Conservation (phyloP, 1,140 invertebrate genomes). For the Drosophila arizonae region DNA sequence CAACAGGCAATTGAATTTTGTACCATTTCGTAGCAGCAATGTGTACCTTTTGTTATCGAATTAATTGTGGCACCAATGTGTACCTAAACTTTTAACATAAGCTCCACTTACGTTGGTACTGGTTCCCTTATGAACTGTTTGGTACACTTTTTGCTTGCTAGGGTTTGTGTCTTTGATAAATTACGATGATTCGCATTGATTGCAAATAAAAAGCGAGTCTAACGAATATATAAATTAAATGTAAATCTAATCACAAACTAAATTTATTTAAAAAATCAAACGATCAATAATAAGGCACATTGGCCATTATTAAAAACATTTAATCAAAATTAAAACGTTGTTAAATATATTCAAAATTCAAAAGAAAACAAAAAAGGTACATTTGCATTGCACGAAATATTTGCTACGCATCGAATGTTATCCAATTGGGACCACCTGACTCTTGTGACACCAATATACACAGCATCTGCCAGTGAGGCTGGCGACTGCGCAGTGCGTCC, state of each 20-base stretch:
- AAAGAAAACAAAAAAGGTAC: not conserved
- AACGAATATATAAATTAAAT: no score
- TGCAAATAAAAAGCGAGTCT: no score
- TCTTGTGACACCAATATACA: slow-evolving; percentile 34
- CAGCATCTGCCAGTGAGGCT: slow-evolving; percentile 24
- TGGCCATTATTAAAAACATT: no score
- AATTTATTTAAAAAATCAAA: not conserved
- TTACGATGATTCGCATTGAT: no score
- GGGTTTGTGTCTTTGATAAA: no score
- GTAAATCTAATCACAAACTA: not conserved
- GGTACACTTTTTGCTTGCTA: no score
- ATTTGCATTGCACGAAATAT: not conserved
- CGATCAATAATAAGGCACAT: not conserved
- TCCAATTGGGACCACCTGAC: slow-evolving; percentile 13
- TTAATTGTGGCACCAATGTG: no score
- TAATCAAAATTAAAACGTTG: not conserved
- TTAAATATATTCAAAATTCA: not conserved
- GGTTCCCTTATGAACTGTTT: no score
- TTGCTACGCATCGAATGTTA: not conserved
- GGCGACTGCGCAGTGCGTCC: slow-evolving; percentile 33
- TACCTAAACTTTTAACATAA: no score
- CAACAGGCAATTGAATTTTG: no score
- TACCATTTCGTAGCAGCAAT: no score
- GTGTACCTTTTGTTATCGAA: not conserved
- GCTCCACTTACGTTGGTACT: no score